These are phyloP conservation scores for Patella ulyssiponensis DNA, from an alignment of 2,888 invertebrate genomes.

Conservation along the genomic window DNA sequence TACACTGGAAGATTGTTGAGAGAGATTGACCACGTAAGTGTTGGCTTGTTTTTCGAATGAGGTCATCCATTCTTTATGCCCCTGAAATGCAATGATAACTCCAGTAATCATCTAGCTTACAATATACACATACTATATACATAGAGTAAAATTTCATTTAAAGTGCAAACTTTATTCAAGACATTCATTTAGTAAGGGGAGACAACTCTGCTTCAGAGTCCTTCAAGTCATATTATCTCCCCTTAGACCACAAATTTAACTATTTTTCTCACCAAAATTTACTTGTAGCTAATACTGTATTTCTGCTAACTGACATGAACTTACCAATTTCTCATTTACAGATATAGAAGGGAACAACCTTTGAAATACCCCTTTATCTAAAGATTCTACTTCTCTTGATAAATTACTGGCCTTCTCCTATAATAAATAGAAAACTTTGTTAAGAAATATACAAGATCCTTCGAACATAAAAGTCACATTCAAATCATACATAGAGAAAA, in stretches of 20 bases:
- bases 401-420: constrained; percentile 46
- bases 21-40: constrained; percentile 37
- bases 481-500: too few species aligned
- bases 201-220: too few species aligned
- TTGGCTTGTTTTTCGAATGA: constrained; percentile 59
- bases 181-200: too few species aligned
- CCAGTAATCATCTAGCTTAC: background rate
- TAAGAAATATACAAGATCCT: background rate
- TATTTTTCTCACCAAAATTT: too few species aligned
- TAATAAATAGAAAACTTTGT: constrained; percentile 13
- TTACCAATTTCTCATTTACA: constrained; percentile 51
- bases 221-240: too few species aligned
- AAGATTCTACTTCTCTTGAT: constrained; percentile 48
- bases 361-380: constrained; percentile 56
- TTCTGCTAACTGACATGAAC: background rate
- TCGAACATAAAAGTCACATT: background rate
- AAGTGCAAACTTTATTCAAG: too few species aligned
- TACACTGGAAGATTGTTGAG: constrained; percentile 23
- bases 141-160: too few species aligned
- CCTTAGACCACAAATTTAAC: too few species aligned
- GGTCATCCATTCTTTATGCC: constrained; percentile 61
- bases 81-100: constrained; percentile 41
- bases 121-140: too few species aligned
- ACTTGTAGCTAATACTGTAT: too few species aligned
- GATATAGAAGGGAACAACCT: constrained; percentile 59